Conservation (phyloP, 1,140 invertebrate genomes). For the Cyphomyrmex costatus region DNA sequence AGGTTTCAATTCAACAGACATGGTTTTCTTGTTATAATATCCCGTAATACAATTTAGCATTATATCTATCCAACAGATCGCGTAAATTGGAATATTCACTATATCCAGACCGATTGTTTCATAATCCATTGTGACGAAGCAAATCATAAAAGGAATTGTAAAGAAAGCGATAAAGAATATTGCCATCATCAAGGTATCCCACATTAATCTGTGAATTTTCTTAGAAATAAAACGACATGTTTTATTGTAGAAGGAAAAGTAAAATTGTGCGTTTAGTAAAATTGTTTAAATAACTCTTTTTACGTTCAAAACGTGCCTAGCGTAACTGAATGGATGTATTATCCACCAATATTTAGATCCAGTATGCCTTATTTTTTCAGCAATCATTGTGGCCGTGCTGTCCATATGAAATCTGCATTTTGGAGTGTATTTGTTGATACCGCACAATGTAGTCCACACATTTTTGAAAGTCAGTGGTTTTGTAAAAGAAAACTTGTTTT, state of each 20-base stretch:
- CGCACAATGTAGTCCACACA: not conserved
- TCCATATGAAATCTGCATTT: conserved; percentile 75
- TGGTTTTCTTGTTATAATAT: conserved; percentile 69
- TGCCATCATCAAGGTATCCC: conserved; percentile 81
- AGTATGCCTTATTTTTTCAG: conserved; percentile 78
- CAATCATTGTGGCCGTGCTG: conserved; percentile 74
- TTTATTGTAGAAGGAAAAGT: not conserved
- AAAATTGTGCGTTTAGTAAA: not conserved
- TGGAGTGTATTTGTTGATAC: conserved; percentile 75
- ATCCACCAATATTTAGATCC: conserved; percentile 77
- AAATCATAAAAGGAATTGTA: conserved; percentile 82
- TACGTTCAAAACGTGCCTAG: conserved; percentile 71
- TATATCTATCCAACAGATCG: conserved; percentile 83
- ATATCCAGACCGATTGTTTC: conserved; percentile 74
- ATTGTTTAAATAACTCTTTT: conserved; percentile 2
- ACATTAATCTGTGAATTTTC: conserved; percentile 79
- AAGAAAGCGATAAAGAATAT: conserved; percentile 78
- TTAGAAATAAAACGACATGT: not conserved
- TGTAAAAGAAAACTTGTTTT: not conserved
- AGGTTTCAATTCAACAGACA: conserved; percentile 75
- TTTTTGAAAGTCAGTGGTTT: conserved; percentile 12
- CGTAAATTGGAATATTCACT: conserved; percentile 79
- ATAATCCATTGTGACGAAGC: conserved; percentile 80
- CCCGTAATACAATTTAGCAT: conserved; percentile 79
- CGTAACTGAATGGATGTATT: conserved; percentile 82